Evolutionary conservation across 2,888 invertebrate genomes (phyloP).

Genomic region (Anticlea derivata): DNA sequence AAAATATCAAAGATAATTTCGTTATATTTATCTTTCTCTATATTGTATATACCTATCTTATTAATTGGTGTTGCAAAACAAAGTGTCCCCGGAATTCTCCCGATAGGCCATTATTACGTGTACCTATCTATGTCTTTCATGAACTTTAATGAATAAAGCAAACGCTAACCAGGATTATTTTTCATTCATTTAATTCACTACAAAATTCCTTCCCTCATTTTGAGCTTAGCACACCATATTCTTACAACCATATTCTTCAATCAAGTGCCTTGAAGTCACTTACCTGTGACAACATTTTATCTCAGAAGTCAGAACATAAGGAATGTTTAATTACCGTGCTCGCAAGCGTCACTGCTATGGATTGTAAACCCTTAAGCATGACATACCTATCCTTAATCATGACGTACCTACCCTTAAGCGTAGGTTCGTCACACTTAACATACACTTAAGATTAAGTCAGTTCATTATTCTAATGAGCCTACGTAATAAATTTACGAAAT

Average conservation of each 20-base stretch:
- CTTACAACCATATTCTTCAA: neutral
- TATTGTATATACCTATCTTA: too few relatives aligned
- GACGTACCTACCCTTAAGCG: conserved; percentile 12
- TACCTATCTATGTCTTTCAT: too few relatives aligned
- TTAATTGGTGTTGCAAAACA: too few relatives aligned
- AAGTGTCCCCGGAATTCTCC: too few relatives aligned
- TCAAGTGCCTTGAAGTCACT: neutral
- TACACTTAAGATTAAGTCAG: neutral
- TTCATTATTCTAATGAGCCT: conserved; percentile 24
- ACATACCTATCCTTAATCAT: conserved; percentile 11
- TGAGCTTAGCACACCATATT: neutral
- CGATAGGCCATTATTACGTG: too few relatives aligned
- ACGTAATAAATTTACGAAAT: conserved; percentile 7
- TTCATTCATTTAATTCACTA: too few relatives aligned
- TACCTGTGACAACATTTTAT: conserved; percentile 1
- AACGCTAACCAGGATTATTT: too few relatives aligned
- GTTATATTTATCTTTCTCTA: too few relatives aligned
- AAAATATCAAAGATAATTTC: too few relatives aligned
- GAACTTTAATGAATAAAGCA: too few relatives aligned
- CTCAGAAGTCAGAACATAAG: conserved; percentile 1
- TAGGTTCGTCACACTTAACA: too few relatives aligned
- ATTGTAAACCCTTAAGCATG: conserved; percentile 16
- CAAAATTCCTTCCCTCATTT: neutral
- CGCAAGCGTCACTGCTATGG: neutral
- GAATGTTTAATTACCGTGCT: conserved; percentile 21